Evolutionary conservation across 2,888 invertebrate species (phyloP).

Genomic region (Xylophagus ater): DNA sequence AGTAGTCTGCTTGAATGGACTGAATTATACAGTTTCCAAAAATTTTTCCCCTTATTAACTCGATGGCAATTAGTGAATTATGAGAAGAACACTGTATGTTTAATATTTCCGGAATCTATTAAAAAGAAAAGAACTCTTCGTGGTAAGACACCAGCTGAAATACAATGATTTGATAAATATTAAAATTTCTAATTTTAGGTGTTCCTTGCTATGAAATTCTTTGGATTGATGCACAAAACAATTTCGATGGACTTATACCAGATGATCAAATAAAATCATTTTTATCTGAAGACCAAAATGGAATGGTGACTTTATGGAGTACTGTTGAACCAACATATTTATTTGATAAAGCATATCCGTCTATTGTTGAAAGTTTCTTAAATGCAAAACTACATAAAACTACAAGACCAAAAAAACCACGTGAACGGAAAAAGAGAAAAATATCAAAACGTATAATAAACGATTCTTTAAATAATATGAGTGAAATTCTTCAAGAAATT

Average conservation of each 20-base stretch:
- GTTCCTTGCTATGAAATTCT: slow-evolving; percentile 60
- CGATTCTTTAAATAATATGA: slow-evolving; percentile 23
- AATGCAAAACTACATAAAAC: slow-evolving; percentile 44
- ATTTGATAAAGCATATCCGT: slow-evolving; percentile 51
- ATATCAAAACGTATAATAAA: slow-evolving; percentile 22
- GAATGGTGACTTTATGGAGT: slow-evolving; percentile 44
- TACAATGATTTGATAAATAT: slow-evolving; percentile 3
- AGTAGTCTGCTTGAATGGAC: slow-evolving; percentile 59
- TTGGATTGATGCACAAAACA: slow-evolving; percentile 51
- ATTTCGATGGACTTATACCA: slow-evolving; percentile 49
- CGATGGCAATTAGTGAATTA: slow-evolving; percentile 58
- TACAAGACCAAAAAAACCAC: slow-evolving; percentile 37
- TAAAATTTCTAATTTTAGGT: slow-evolving; percentile 33
- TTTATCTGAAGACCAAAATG: slow-evolving; percentile 40
- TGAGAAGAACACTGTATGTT: slow-evolving; percentile 16
- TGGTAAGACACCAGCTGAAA: too few relatives aligned
- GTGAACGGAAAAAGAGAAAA: slow-evolving; percentile 27
- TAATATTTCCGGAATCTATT: slow-evolving; percentile 43
- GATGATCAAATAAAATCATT: slow-evolving; percentile 45
- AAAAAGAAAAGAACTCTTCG: slow-evolving; percentile 47
- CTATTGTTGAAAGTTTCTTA: slow-evolving; percentile 48
- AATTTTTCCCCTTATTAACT: slow-evolving; percentile 62
- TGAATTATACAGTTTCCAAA: slow-evolving; percentile 63
- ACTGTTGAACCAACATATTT: slow-evolving; percentile 58
- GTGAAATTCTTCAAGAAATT: slow-evolving; percentile 22